Evolutionary conservation across 2,888 invertebrate genomes (phyloP), one percentile per base, ranked within the genome.

Genomic region (Folsomia manolachei): DNA sequence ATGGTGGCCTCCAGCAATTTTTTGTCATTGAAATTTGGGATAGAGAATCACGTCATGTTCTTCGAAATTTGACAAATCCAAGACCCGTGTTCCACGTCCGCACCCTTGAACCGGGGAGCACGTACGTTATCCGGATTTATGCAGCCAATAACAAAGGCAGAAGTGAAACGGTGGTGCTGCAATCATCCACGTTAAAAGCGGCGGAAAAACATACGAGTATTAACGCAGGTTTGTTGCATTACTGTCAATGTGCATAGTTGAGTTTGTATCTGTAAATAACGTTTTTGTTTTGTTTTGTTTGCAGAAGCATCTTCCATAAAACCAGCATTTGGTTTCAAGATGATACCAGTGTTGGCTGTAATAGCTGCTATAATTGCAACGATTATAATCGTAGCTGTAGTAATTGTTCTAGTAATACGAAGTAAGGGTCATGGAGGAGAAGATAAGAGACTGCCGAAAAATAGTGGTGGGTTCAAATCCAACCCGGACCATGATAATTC

Each of bases 161-260:
- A 69, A 91, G 91, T 84, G 88, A 88, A 79, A 86, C 88, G n/a
- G 9, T 11, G 18, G 9, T 51, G 21, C 56, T 56, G 4, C 19
- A 56, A 56, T 19, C 11, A 14, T 56, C 4, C 56, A 56, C 19
- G 7, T 4, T 56, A 19, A 90, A 90, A 84, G 88, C 89, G 74
- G 90, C 90, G 24, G 90, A 90, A 82, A 89, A 89, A 83, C 89
- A 89, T 82, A 90, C 89, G 83, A 90, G 90, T 89, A 84, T 85
- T 70, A 84, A 84, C 68, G 74, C 79, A 70, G 77, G 78, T 78
- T 71, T 27, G 62, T 72, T 25, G 4, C 14, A 39, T 14, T 14
- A 39, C 7, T n/a, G n/a, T n/a, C n/a, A n/a, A n/a, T n/a, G n/a
- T 51, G 9, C 51, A 51, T 51, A 18, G 18, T 51, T 51, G 9